Conservation (phyloP, 2,113 vertebrate genomes). For the Brachypteracias leptosomus region DNA sequence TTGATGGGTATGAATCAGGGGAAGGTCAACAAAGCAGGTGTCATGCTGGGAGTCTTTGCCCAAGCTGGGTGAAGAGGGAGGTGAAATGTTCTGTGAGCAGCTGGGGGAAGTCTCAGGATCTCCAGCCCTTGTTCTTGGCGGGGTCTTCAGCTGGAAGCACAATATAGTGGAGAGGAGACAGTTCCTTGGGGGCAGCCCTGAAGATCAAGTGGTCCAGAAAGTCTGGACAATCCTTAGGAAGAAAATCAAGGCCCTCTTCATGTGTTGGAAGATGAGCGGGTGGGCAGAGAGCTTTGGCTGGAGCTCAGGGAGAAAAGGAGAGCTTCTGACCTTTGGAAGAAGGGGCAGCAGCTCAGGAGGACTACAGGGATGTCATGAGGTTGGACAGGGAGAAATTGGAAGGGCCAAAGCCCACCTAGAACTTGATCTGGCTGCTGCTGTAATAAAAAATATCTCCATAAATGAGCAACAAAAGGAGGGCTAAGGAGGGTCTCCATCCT, state of each 20-base stretch:
- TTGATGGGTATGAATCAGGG: too few species aligned
- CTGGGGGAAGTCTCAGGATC: background rate
- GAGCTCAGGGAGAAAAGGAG: background rate
- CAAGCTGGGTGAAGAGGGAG: background rate
- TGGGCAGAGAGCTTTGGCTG: background rate
- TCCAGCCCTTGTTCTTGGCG: background rate
- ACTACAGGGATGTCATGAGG: background rate
- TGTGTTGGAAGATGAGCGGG: too few species aligned
- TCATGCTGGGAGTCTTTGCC: too few species aligned
- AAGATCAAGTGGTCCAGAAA: background rate
- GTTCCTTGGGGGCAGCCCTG: too few species aligned
- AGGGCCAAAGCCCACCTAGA: background rate
- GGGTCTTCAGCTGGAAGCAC: background rate
- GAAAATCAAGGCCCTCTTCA: too few species aligned
- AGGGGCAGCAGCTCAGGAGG: background rate
- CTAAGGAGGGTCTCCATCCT: background rate
- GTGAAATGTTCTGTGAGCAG: background rate
- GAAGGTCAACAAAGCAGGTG: background rate
- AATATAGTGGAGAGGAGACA: too few species aligned
- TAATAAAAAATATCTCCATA: too few species aligned
- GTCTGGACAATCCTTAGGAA: background rate
- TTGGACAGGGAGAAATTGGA: too few species aligned
- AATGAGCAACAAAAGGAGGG: too few species aligned
- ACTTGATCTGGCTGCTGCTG: background rate
- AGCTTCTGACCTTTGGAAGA: background rate